Percentiles rank a stretch among this genome's conserved stretches.
These are phyloP conservation scores for Didymodactylos carnosus DNA, from an alignment of 2,888 invertebrate genomes.

Conservation along the genomic window DNA sequence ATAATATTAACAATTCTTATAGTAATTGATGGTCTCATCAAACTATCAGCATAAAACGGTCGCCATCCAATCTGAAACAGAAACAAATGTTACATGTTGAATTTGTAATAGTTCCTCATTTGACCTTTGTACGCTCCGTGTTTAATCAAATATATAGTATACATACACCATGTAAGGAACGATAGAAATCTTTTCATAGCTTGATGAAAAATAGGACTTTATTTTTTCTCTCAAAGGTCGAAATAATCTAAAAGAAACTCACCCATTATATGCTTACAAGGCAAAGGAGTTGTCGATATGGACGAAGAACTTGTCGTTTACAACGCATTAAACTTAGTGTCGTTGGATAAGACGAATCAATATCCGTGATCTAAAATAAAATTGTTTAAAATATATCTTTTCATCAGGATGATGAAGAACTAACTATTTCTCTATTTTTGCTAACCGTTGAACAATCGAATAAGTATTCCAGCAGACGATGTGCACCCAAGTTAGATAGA, in stretches of 20 bases:
- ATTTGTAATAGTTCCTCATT: background rate
- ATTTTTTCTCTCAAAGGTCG: too few relatives aligned
- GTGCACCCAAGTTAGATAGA: too few relatives aligned
- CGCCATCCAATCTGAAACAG: conserved; percentile 29
- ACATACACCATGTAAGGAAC: too few relatives aligned
- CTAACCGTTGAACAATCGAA: too few relatives aligned
- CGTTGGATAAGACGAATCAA: conserved; percentile 22
- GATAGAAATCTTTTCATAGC: too few relatives aligned
- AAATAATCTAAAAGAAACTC: background rate
- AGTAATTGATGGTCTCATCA: conserved; percentile 16
- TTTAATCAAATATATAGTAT: too few relatives aligned
- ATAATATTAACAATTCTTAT: conserved; percentile 23
- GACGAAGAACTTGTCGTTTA: conserved; percentile 24
- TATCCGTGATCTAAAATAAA: conserved; percentile 21
- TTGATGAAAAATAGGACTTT: too few relatives aligned
- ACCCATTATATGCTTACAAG: conserved; percentile 21
- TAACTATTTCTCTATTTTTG: too few relatives aligned
- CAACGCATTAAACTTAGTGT: conserved; percentile 25
- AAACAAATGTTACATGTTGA: background rate
- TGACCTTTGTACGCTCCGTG: too few relatives aligned
- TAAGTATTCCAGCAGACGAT: too few relatives aligned
- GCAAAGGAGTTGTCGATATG: conserved; percentile 25
- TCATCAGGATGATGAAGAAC: too few relatives aligned
- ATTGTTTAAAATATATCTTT: too few relatives aligned
- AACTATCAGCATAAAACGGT: conserved; percentile 23